Conservation (phyloP, 2,797 vertebrate genomes). For the Arvicola amphibius region DNA sequence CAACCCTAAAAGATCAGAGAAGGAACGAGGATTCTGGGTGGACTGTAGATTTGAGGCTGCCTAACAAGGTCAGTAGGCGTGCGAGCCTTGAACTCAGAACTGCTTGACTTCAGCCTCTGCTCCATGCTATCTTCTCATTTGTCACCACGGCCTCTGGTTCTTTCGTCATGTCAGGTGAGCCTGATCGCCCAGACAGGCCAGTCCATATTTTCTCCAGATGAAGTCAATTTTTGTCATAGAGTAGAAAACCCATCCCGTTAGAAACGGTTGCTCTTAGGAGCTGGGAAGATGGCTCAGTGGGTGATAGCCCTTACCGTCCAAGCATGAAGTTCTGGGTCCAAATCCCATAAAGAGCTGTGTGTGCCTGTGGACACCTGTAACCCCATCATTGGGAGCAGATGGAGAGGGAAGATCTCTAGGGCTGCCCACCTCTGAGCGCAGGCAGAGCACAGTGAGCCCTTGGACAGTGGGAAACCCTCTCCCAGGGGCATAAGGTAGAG, state of each 20-base stretch:
- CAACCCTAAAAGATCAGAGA: not conserved
- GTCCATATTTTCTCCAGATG: not conserved
- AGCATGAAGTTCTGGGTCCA: not conserved
- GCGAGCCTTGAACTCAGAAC: not conserved
- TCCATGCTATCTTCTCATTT: accelerated
- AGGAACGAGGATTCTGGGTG: accelerated
- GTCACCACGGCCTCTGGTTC: not conserved
- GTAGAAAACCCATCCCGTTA: accelerated
- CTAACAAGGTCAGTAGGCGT: accelerated
- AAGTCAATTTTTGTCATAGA: not conserved
- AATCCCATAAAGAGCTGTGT: not conserved
- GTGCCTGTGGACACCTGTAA: not conserved
- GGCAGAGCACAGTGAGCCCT: not conserved
- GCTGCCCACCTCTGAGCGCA: not conserved
- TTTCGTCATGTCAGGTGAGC: accelerated
- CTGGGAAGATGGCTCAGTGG: not conserved
- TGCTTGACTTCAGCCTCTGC: not conserved
- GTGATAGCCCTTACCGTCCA: not conserved
- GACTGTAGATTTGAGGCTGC: accelerated
- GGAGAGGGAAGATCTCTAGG: not conserved
- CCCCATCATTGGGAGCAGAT: too few relatives aligned
- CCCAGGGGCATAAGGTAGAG: not conserved
- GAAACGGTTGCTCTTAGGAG: not conserved
- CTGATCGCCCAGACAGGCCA: accelerated
- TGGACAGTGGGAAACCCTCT: too few relatives aligned